phyloP scores from a whole-genome alignment of 2,113 vertebrate genomes.

The Aptenodytes forsteri region DNA sequence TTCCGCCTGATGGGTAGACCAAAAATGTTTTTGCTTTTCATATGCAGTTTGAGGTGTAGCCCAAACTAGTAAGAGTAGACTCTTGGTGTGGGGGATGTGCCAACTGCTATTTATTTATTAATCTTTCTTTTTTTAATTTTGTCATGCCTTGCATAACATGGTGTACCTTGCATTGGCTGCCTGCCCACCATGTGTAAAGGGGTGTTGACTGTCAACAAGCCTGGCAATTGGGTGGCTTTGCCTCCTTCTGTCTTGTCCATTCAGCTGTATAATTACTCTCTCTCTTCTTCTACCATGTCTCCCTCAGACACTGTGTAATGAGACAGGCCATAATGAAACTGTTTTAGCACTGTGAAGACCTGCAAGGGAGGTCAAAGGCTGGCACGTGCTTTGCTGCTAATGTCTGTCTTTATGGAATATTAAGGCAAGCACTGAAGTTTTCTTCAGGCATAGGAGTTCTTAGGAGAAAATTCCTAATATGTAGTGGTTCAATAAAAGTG shows the following conservation, averaged over 20 bases:
- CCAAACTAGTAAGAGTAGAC: not conserved
- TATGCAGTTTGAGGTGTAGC: not conserved
- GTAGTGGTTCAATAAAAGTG: not conserved
- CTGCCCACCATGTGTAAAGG: not conserved
- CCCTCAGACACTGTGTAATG: not conserved
- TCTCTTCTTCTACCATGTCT: not conserved
- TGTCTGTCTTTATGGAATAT: not conserved
- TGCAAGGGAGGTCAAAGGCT: not conserved
- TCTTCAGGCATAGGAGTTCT: not conserved
- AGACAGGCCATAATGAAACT: not conserved
- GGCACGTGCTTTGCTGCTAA: not conserved
- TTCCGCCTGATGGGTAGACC: conserved; percentile 18
- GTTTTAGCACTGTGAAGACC: not conserved
- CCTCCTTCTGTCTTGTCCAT: not conserved
- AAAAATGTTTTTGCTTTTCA: not conserved
- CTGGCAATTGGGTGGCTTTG: conserved; percentile 35
- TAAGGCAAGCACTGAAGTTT: not conserved
- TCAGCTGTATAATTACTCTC: not conserved
- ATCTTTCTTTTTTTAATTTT: not conserved
- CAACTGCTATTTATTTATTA: conserved; percentile 29
- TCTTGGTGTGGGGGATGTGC: not conserved
- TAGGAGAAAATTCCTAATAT: not conserved
- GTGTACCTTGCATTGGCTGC: conserved; percentile 16
- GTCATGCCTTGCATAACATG: not conserved
- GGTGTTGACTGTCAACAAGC: conserved; percentile 29